Percentiles rank a stretch among this genome's conserved stretches.
Conservation (phyloP, 2,113 vertebrate species). For the Megaceryle torquata region DNA sequence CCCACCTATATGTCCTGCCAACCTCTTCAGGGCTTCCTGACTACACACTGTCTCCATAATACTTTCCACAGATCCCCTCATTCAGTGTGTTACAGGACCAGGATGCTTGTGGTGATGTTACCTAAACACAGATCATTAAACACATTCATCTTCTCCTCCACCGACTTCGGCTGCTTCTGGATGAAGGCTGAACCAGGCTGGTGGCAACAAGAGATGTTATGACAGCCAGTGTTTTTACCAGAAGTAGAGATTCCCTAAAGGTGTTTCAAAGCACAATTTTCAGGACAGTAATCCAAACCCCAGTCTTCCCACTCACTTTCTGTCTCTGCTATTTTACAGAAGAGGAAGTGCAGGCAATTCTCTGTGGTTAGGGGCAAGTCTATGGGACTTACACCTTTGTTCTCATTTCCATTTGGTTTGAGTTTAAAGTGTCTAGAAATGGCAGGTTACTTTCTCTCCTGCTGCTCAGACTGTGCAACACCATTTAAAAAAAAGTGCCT, state of each 20-base stretch:
- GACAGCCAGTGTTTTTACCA: not conserved
- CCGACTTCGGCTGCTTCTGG: not conserved
- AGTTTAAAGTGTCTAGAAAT: not conserved
- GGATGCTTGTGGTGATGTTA: not conserved
- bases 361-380: not conserved
- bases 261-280: not conserved
- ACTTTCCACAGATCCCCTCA: not conserved
- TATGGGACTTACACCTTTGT: not conserved
- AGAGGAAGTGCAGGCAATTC: not conserved
- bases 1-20: not conserved
- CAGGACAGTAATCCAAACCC: not conserved
- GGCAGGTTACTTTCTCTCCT: not conserved
- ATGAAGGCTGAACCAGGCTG: not conserved
- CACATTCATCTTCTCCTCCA: not conserved
- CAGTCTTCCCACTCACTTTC: not conserved
- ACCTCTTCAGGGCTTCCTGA: not conserved
- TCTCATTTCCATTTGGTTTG: not conserved
- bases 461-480: not conserved
- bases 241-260: not conserved
- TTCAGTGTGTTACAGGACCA: not conserved
- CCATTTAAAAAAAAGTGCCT: not conserved
- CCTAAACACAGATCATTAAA: not conserved
- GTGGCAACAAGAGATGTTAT: not conserved
- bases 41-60: not conserved
- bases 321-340: not conserved